These are phyloP conservation scores for Idaea straminata DNA, from an alignment of 2,888 invertebrate genomes.

Conservation along the genomic window DNA sequence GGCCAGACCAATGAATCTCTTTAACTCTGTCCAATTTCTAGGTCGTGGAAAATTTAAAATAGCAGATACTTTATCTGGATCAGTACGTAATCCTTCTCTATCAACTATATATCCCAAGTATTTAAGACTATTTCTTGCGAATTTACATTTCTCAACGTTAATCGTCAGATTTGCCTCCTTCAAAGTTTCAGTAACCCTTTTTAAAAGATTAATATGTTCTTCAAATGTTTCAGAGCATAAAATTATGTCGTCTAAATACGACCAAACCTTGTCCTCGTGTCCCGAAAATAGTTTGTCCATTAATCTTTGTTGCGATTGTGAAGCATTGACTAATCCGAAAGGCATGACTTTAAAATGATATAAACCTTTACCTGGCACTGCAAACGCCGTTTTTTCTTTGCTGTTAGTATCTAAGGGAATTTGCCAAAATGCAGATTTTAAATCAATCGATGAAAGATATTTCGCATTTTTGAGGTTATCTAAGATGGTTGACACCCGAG, in stretches of 20 bases:
- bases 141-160: not conserved
- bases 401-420: constrained; percentile 2
- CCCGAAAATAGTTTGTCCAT: constrained; percentile 11
- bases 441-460: constrained; percentile 24
- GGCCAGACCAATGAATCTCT: constrained; percentile 22
- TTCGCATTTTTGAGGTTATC: constrained; percentile 25
- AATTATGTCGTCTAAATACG: constrained; percentile 3
- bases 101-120: constrained; percentile 7
- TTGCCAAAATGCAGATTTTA: constrained; percentile 18
- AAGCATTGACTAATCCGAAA: constrained; percentile 14
- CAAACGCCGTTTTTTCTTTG: constrained; percentile 14
- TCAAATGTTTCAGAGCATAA: not conserved
- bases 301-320: too few species aligned
- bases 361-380: constrained; percentile 10
- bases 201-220: not conserved
- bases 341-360: constrained; percentile 12
- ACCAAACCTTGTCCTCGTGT: constrained; percentile 1
- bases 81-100: too few species aligned
- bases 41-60: too few species aligned
- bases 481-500: constrained; percentile 24
- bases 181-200: not conserved
- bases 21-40: too few species aligned
- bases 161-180: not conserved
- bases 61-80: too few species aligned
- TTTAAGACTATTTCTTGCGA: not conserved